phyloP scores from a whole-genome alignment of 2,888 invertebrate genomes.

The Homarus gammarus region DNA sequence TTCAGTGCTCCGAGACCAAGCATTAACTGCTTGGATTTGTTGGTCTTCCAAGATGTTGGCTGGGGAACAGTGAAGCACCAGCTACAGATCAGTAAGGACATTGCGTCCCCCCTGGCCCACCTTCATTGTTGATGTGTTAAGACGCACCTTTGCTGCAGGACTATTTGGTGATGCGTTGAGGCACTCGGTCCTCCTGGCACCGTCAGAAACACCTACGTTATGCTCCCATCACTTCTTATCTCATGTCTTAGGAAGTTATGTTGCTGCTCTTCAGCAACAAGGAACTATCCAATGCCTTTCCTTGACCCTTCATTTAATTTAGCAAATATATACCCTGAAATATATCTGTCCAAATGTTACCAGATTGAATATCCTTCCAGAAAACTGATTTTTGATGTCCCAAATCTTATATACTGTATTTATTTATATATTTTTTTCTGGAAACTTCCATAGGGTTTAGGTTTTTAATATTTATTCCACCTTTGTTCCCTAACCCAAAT shows the following conservation, averaged over 20 bases:
- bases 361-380: slow-evolving; percentile 24
- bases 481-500: background rate
- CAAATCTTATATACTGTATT: background rate
- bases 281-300: slow-evolving; percentile 55
- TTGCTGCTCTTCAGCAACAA: slow-evolving; percentile 15
- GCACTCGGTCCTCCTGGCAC: slow-evolving; percentile 47
- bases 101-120: slow-evolving; percentile 43
- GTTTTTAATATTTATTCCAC: slow-evolving; percentile 29
- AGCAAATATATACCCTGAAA: slow-evolving; percentile 33
- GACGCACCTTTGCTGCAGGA: slow-evolving; percentile 59
- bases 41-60: slow-evolving; percentile 66
- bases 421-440: slow-evolving; percentile 23
- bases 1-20: slow-evolving; percentile 47
- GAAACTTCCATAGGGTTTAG: background rate
- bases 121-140: slow-evolving; percentile 67
- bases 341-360: slow-evolving; percentile 42
- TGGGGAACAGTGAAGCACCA: slow-evolving; percentile 59
- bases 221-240: slow-evolving; percentile 27
- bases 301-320: slow-evolving; percentile 35
- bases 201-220: slow-evolving; percentile 55
- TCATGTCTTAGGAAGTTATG: slow-evolving; percentile 30
- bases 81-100: slow-evolving; percentile 42
- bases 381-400: slow-evolving; percentile 15
- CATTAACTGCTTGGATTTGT: slow-evolving; percentile 44
- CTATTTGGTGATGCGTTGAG: slow-evolving; percentile 60